Evolutionary conservation across 1,140 invertebrate genomes (phyloP), one percentile per base, ranked within the genome.

Genomic region (Drosophila nikananu): DNA sequence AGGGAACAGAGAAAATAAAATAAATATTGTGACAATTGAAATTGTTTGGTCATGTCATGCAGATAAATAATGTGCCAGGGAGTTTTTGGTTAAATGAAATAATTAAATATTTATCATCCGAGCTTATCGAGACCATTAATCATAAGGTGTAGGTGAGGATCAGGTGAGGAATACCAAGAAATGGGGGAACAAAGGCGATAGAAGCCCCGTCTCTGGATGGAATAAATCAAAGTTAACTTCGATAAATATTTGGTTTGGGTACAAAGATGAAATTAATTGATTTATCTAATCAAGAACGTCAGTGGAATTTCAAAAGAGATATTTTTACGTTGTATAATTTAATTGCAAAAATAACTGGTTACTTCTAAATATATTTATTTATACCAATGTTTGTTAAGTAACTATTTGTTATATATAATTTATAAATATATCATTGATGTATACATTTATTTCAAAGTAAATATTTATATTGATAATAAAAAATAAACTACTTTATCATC

Each of bases 101-200:
- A 78, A 70, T 78, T 78, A 78, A 62, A 62, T 77, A 68, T 75
- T 75, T 75, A 74, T 75, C 58, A 55, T 48, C 23, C 13, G 15
- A n/a, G 72, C 72, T 75, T 75, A 75, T 75, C 72, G 70, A 62
- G 27, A 55, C 49, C 74, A 77, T 77, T 67, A 77, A 77, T 77
- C 74, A 77, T 46, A 54, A 35, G 52, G 21, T 44, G 42, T 37
- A 17, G 13, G 35, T n/a, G n/a, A n/a, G 30, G 60, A 27, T 39
- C 30, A 15, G 52, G 21, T 46, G 37, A 46, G 65, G 61, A 75
- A 75, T 75, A 64, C 41, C 54, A 52, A 66, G 62, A 68, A 73
- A 44, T 23, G 21, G 19, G 17, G 4, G 2, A 39, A 25, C 39
- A 70, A 66, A 67, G 12, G 30, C 23, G 2, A 37, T 39, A 12